phyloP scores from a whole-genome alignment of 1,140 invertebrate genomes.

The Bombus polaris region DNA sequence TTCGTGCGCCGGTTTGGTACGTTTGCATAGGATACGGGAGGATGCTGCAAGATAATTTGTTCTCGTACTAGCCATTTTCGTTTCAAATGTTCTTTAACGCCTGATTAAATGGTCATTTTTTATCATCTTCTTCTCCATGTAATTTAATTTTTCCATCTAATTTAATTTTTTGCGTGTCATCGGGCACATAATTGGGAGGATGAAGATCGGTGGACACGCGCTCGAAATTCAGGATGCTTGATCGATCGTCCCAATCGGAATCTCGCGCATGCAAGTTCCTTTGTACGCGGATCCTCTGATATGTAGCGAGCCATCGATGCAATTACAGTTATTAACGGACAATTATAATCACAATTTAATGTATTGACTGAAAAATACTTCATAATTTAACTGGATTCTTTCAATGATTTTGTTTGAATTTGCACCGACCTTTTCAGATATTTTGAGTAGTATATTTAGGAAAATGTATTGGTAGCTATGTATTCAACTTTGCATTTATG shows the following conservation, averaged over 20 bases:
- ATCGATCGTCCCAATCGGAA: conserved; percentile 12
- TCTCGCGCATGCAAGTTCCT: conserved; percentile 16
- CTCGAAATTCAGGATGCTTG: background rate
- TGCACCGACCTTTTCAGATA: too few species aligned
- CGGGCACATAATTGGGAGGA: conserved; percentile 18
- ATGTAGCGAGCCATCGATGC: conserved; percentile 7
- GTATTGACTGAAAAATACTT: background rate
- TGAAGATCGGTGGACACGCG: conserved; percentile 1
- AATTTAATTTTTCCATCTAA: background rate
- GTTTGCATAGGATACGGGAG: background rate
- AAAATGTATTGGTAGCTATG: too few species aligned
- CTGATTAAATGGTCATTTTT: background rate
- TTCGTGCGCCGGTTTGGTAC: background rate
- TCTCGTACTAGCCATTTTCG: too few species aligned
- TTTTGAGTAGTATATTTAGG: too few species aligned
- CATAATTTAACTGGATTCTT: background rate
- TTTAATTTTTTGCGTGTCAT: background rate
- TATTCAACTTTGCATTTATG: too few species aligned
- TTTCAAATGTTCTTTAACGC: too few species aligned
- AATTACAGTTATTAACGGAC: conserved; percentile 29
- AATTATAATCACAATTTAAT: background rate
- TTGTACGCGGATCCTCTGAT: conserved; percentile 12
- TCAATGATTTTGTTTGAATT: background rate
- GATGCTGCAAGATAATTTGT: too few species aligned
- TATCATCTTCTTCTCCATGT: too few species aligned